Conservation (phyloP, 2,797 vertebrate genomes). For the Cuniculus paca region DNA sequence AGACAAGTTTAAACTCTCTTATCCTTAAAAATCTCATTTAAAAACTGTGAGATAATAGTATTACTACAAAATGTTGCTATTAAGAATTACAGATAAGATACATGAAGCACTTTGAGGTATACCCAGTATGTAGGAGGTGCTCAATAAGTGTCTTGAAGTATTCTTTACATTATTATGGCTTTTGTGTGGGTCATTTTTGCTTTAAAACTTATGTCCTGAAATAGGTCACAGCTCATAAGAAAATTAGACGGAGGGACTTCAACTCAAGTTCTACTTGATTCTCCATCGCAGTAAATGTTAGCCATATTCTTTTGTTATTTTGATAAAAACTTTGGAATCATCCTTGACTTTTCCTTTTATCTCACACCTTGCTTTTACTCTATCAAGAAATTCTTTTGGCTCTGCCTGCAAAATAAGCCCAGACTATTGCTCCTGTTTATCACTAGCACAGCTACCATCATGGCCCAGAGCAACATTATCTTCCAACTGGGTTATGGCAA, state of each 20-base stretch:
- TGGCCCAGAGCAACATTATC: not conserved
- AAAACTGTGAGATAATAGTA: not conserved
- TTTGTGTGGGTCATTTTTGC: not conserved
- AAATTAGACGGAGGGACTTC: not conserved
- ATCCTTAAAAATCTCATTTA: not conserved
- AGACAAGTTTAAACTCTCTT: not conserved
- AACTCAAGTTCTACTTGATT: not conserved
- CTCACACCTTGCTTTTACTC: not conserved
- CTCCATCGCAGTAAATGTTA: not conserved
- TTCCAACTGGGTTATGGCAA: not conserved
- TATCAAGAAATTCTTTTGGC: not conserved
- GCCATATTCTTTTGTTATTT: not conserved
- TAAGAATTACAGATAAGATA: not conserved
- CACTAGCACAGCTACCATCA: not conserved
- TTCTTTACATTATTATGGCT: not conserved
- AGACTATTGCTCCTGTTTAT: not conserved
- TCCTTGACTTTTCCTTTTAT: not conserved
- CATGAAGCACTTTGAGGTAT: not conserved
- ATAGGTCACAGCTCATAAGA: not conserved
- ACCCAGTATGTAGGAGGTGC: not conserved
- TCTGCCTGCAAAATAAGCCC: not conserved
- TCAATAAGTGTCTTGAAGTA: not conserved
- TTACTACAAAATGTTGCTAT: not conserved
- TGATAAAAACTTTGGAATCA: not conserved
- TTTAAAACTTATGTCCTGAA: slow-evolving; percentile 13